Percentiles rank a stretch among this genome's conserved stretches.
Evolutionary conservation across 2,113 vertebrate genomes (phyloP).

Genomic region (Siphamia tubifer): DNA sequence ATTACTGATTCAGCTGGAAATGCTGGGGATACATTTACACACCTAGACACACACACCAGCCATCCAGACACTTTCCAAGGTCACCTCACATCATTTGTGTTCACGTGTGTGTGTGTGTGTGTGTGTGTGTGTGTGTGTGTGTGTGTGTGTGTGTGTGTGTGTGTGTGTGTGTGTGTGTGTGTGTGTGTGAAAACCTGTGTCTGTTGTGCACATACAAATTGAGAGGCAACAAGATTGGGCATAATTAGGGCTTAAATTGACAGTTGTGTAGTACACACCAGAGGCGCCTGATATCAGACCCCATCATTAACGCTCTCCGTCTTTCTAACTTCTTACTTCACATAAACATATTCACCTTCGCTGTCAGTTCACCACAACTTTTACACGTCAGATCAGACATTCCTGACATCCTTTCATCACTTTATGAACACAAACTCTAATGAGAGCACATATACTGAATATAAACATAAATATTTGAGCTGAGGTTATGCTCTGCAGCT

Average conservation of each 20-base stretch:
- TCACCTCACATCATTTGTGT: slow-evolving; percentile 44
- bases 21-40: slow-evolving; percentile 75
- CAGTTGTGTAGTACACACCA: slow-evolving; percentile 33
- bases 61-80: slow-evolving; percentile 59
- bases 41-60: slow-evolving; percentile 45
- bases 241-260: slow-evolving; percentile 41
- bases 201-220: slow-evolving; percentile 12
- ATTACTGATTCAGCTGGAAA: slow-evolving; percentile 81
- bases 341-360: neutral
- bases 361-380: slow-evolving; percentile 17
- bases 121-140: neutral
- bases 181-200: neutral
- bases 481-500: neutral
- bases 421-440: neutral
- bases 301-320: slow-evolving; percentile 11
- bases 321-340: neutral
- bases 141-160: neutral
- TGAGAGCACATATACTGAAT: neutral
- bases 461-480: neutral
- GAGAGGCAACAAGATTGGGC: slow-evolving; percentile 14
- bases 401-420: neutral
- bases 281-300: slow-evolving; percentile 30
- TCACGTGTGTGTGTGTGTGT: neutral
- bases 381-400: neutral
- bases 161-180: neutral